phyloP scores from a whole-genome alignment of 2,888 invertebrate genomes.

The Ormyrus rosae region DNA sequence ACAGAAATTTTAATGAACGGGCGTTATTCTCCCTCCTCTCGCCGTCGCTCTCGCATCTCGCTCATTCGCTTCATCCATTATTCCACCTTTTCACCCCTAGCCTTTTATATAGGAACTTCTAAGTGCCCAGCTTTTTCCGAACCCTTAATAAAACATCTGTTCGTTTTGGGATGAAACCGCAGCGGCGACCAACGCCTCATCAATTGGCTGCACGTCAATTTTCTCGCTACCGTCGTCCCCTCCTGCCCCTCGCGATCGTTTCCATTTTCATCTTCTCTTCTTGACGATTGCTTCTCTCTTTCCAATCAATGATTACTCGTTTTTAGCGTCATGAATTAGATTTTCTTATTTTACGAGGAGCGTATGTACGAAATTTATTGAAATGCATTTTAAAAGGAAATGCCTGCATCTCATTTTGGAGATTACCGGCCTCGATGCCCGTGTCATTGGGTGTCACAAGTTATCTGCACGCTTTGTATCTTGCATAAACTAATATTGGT shows the following conservation, averaged over 20 bases:
- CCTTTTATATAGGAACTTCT: neutral
- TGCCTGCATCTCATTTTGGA: too few species aligned
- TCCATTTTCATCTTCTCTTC: neutral
- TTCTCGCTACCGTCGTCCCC: neutral
- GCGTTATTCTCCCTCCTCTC: neutral
- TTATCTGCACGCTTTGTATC: too few species aligned
- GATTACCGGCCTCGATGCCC: too few species aligned
- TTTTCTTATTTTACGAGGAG: too few species aligned
- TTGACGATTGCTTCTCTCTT: neutral
- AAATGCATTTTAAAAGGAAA: too few species aligned
- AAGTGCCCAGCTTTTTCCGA: conserved; percentile 21
- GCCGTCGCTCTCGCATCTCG: neutral
- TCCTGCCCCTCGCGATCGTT: too few species aligned
- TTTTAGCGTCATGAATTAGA: too few species aligned
- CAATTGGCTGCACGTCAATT: conserved; percentile 27
- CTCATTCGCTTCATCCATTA: neutral
- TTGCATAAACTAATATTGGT: too few species aligned
- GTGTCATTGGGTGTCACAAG: too few species aligned
- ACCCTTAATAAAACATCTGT: conserved; percentile 34
- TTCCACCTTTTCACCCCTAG: neutral
- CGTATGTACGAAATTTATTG: too few species aligned
- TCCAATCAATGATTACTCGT: too few species aligned
- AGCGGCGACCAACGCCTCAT: neutral
- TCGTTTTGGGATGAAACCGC: conserved; percentile 27
- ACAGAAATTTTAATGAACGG: neutral